Percentiles rank a stretch among this genome's conserved stretches.
Evolutionary conservation across 35 echinoderm and acorn worm genomes (phyloP).

Genomic region (Holothuria glaberrima): DNA sequence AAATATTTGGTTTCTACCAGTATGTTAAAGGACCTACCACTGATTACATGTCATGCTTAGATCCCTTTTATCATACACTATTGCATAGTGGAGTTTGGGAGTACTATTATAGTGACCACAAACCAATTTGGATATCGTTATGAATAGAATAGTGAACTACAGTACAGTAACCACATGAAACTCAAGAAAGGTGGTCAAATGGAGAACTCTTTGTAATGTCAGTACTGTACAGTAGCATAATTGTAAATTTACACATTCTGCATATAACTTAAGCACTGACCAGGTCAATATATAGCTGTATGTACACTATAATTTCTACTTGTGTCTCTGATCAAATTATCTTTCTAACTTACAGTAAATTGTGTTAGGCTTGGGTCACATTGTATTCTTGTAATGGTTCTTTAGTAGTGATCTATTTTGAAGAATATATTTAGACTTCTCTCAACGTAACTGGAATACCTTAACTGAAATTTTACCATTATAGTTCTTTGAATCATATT

Average conservation of each 20-base stretch:
- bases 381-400: not conserved
- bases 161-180: not conserved
- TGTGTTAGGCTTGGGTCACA: not conserved
- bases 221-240: not conserved
- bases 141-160: not conserved
- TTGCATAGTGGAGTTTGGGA: not conserved
- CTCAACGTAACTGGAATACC: no score
- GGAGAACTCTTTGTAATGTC: not conserved
- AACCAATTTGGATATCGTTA: slow-evolving; percentile 18
- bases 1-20: not conserved
- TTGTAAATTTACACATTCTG: slow-evolving; percentile 2
- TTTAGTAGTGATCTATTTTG: not conserved
- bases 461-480: no score
- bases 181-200: not conserved
- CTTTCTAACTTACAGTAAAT: not conserved
- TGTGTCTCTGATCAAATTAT: not conserved
- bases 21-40: not conserved
- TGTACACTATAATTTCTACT: not conserved
- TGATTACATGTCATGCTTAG: slow-evolving; percentile 23
- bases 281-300: not conserved
- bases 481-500: no score
- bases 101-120: slow-evolving; percentile 15
- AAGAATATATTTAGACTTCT: not conserved
- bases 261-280: not conserved
- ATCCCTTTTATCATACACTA: not conserved